Conservation (phyloP, 2,888 invertebrate genomes). For the Danaus chrysippus region DNA sequence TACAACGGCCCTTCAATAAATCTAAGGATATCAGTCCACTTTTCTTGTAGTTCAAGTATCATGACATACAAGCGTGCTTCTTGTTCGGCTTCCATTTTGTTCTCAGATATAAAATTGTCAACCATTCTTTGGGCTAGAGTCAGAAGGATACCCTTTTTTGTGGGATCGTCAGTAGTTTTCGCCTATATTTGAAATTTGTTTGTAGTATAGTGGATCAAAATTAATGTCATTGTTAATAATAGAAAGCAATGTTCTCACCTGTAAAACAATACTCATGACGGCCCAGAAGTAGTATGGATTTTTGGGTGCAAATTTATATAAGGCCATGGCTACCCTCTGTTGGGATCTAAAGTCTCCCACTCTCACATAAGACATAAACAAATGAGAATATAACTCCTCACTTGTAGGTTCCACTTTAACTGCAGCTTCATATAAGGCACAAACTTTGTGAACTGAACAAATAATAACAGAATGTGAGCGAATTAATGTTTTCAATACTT, state of each 20-base stretch:
- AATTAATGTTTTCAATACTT: neutral
- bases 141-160: conserved; percentile 84
- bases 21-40: conserved; percentile 88
- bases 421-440: conserved; percentile 93
- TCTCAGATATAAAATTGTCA: conserved; percentile 90
- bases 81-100: conserved; percentile 95
- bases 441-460: conserved; percentile 89
- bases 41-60: conserved; percentile 86
- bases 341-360: conserved; percentile 94
- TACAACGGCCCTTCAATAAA: conserved; percentile 90
- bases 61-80: conserved; percentile 95
- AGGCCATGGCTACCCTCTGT: conserved; percentile 91
- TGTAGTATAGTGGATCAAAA: neutral
- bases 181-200: conserved; percentile 46
- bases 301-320: conserved; percentile 95
- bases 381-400: conserved; percentile 94
- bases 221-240: neutral
- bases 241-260: conserved; percentile 76
- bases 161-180: conserved; percentile 68
- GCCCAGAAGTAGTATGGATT: conserved; percentile 99
- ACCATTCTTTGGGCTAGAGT: conserved; percentile 97
- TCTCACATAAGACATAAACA: conserved; percentile 97
- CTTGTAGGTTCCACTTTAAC: conserved; percentile 90
- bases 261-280: conserved; percentile 97
- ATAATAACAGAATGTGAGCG: neutral